phyloP scores from a whole-genome alignment of 2,888 invertebrate species.

The Cremastinae sp. region DNA sequence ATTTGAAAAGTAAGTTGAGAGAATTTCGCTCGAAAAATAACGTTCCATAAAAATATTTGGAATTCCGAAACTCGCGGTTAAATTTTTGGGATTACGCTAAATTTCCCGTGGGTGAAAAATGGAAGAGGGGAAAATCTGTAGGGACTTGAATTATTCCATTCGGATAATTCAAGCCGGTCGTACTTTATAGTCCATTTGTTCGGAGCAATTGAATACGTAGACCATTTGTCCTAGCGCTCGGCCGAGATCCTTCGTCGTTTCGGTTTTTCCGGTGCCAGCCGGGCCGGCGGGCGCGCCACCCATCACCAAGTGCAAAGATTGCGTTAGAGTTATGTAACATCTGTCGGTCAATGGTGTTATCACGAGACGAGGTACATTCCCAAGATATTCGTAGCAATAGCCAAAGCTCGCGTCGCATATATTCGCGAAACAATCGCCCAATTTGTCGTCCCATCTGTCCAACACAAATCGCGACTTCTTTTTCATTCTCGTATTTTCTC shows the following conservation, averaged over 20 bases:
- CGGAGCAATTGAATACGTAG: slow-evolving; percentile 98
- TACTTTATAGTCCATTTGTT: slow-evolving; percentile 97
- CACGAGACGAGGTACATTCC: slow-evolving; percentile 95
- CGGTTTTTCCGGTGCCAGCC: slow-evolving; percentile 97
- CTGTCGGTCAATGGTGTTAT: slow-evolving; percentile 97
- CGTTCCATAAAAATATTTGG: background rate
- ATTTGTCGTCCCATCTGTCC: slow-evolving; percentile 89
- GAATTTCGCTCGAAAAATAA: too few relatives aligned
- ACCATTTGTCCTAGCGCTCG: slow-evolving; percentile 97
- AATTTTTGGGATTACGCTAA: slow-evolving; percentile 29
- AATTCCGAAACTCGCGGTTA: slow-evolving; percentile 20
- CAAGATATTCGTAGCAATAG: slow-evolving; percentile 96
- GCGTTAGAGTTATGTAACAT: slow-evolving; percentile 96
- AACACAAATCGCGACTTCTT: background rate
- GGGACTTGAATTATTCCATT: background rate
- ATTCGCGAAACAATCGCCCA: slow-evolving; percentile 93
- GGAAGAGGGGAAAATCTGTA: background rate
- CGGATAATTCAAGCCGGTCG: background rate
- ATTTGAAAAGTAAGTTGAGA: too few relatives aligned
- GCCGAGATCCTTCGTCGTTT: slow-evolving; percentile 97
- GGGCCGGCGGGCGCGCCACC: slow-evolving; percentile 98
- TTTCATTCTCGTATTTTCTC: background rate
- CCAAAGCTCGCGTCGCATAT: slow-evolving; percentile 97
- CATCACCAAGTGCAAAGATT: slow-evolving; percentile 95
- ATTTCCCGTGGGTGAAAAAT: background rate